These are phyloP conservation scores for Bambusicola thoracicus DNA, from an alignment of 2,113 vertebrate species.

Conservation along the genomic window DNA sequence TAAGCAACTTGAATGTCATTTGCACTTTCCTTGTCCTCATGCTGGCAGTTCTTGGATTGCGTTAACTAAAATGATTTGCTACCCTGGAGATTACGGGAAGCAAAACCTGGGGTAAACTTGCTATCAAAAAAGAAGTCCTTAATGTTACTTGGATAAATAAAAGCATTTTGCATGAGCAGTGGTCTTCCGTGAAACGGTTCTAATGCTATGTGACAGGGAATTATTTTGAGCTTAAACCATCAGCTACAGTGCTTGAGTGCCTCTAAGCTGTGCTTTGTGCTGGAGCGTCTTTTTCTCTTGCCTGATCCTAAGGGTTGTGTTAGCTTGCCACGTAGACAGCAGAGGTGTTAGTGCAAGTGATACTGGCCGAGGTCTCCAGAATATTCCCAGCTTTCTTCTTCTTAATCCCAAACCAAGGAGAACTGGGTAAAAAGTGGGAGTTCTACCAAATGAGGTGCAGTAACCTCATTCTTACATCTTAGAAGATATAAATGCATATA, in stretches of 20 bases:
- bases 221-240: background rate
- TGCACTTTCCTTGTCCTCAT: background rate
- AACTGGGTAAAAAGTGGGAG: background rate
- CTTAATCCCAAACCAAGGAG: background rate
- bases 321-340: background rate
- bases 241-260: background rate
- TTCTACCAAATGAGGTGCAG: background rate
- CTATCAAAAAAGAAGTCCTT: background rate
- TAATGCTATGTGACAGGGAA: slow-evolving; percentile 3
- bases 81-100: background rate
- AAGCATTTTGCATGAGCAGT: background rate
- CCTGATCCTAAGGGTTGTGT: background rate
- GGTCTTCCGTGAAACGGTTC: background rate
- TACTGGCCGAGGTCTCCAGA: background rate
- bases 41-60: background rate
- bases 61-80: background rate
- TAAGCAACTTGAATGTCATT: background rate
- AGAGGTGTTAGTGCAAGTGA: background rate
- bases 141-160: background rate
- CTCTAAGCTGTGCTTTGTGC: accelerated
- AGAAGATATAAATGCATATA: background rate
- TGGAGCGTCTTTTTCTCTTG: background rate
- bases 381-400: background rate
- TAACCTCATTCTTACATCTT: background rate
- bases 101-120: background rate